Conservation (phyloP, 2,113 vertebrate genomes). For the Nesogale talazaci region DNA sequence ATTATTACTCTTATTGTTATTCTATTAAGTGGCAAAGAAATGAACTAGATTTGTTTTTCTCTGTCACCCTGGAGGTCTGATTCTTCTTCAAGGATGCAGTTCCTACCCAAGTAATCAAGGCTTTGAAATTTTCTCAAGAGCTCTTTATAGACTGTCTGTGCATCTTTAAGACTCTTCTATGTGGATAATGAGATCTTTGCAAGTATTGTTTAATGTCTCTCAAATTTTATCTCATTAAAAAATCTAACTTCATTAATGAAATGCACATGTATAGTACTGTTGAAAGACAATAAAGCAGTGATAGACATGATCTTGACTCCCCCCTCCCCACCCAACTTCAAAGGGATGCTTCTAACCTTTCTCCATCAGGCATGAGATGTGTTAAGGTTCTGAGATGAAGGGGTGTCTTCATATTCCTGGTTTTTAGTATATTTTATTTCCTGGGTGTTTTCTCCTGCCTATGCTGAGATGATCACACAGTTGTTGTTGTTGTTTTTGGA, state of each 20-base stretch:
- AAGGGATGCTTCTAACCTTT: not conserved
- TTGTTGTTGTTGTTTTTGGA: not conserved
- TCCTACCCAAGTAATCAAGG: not conserved
- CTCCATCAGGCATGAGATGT: not conserved
- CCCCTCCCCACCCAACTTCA: not conserved
- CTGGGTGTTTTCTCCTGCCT: slow-evolving; percentile 11
- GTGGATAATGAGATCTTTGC: not conserved
- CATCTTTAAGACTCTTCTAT: not conserved
- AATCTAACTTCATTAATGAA: not conserved
- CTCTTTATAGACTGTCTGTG: not conserved
- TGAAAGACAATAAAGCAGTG: not conserved
- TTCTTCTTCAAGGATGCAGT: not conserved
- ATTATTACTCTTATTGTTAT: not conserved
- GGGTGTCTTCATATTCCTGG: not conserved
- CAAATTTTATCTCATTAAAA: not conserved
- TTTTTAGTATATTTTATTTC: not conserved
- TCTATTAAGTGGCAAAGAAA: not conserved
- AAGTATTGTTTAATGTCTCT: not conserved
- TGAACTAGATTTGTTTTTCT: not conserved
- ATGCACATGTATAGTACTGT: not conserved
- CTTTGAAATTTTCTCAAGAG: not conserved
- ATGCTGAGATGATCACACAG: not conserved
- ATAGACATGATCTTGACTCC: not conserved
- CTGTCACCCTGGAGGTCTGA: not conserved
- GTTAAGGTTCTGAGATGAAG: not conserved